phyloP scores from a whole-genome alignment of 2,113 vertebrate genomes.

The Diphyllodes magnificus region DNA sequence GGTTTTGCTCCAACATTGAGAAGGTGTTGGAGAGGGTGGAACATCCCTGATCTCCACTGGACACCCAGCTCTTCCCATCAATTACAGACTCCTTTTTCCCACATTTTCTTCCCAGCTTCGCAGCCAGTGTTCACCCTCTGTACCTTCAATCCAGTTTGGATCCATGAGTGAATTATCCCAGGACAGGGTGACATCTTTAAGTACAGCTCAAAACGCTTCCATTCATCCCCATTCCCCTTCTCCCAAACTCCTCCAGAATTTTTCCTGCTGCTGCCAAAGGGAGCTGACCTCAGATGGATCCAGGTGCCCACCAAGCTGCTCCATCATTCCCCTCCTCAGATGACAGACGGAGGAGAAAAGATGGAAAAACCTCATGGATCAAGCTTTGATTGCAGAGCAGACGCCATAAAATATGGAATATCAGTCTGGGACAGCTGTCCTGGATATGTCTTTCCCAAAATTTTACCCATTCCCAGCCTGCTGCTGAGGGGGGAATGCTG shows the following conservation, averaged over 20 bases:
- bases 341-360: neutral
- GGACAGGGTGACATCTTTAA: neutral
- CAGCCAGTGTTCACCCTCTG: neutral
- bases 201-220: neutral
- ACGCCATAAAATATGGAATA: neutral
- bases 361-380: neutral
- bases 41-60: accelerated
- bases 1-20: neutral
- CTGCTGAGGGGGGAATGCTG: neutral
- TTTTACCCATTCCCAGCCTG: neutral
- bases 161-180: neutral
- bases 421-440: neutral
- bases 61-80: neutral
- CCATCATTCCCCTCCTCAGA: neutral
- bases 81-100: neutral
- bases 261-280: conserved; percentile 14
- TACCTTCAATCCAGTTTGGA: neutral
- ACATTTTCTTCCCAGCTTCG: neutral
- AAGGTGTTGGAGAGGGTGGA: neutral
- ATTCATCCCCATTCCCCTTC: neutral
- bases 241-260: neutral
- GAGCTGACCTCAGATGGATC: neutral
- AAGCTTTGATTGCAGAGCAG: neutral
- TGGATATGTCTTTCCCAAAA: neutral
- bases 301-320: neutral